A percentile compares a stretch with the other conserved stretches of the same genome.
Evolutionary conservation across 2,113 vertebrate genomes (phyloP).

Genomic region (Ceratotherium simum): DNA sequence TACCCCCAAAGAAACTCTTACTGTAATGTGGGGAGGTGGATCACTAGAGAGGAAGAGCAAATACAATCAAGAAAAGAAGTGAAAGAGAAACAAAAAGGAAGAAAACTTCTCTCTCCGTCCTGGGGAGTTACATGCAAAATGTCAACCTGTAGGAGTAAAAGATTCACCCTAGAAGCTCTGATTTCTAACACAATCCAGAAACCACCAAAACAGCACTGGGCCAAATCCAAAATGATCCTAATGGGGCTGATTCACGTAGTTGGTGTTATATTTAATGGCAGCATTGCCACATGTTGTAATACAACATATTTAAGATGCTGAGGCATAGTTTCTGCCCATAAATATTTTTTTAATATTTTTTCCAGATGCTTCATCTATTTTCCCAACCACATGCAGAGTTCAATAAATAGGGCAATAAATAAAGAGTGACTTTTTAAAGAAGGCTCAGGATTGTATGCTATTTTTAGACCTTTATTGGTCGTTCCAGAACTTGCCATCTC

Average conservation of each 20-base stretch:
- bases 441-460: neutral
- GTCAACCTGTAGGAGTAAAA: neutral
- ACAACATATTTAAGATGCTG: neutral
- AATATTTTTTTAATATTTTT: constrained; percentile 36
- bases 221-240: neutral
- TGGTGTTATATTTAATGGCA: neutral
- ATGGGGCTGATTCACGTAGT: neutral
- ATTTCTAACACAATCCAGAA: constrained; percentile 28
- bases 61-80: neutral
- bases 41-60: neutral
- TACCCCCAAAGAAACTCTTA: neutral
- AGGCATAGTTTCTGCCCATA: neutral
- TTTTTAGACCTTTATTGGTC: neutral
- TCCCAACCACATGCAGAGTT: neutral
- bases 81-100: neutral
- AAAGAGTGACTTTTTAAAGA: neutral
- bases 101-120: neutral
- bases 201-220: neutral
- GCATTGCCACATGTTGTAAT: neutral
- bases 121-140: neutral
- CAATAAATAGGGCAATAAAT: neutral
- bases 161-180: neutral
- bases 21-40: neutral
- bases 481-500: neutral
- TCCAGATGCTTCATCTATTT: constrained; percentile 25